phyloP scores from a whole-genome alignment of 2,888 invertebrate genomes.

The Loripinus fragilis region DNA sequence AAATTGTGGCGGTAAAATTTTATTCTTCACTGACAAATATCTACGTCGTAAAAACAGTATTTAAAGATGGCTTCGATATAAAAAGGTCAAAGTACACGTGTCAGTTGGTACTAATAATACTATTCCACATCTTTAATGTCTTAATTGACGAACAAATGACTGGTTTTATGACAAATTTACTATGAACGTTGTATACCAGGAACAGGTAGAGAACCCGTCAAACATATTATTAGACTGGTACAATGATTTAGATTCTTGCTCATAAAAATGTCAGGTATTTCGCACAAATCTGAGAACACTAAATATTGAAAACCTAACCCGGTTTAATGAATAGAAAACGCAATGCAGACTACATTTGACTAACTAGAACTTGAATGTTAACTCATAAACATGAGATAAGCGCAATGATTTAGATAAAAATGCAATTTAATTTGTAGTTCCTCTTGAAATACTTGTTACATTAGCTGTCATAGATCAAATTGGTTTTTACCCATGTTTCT shows the following conservation, averaged over 20 bases:
- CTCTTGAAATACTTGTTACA: constrained; percentile 14
- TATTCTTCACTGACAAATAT: neutral
- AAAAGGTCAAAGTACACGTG: neutral
- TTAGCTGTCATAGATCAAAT: constrained; percentile 9
- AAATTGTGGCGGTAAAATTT: neutral
- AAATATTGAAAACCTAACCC: neutral
- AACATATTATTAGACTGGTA: constrained; percentile 20
- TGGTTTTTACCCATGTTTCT: neutral
- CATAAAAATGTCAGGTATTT: constrained; percentile 22
- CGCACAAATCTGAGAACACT: constrained; percentile 12
- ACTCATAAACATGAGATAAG: constrained; percentile 15
- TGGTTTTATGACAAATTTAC: constrained; percentile 14
- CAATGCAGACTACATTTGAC: neutral
- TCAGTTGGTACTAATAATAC: constrained; percentile 18
- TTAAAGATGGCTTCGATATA: neutral
- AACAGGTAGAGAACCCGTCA: constrained; percentile 1
- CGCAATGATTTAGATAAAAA: constrained; percentile 11
- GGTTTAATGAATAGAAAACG: neutral
- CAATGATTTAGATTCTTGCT: neutral
- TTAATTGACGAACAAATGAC: constrained; percentile 16
- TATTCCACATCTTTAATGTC: constrained; percentile 3
- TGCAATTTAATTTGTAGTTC: constrained; percentile 7
- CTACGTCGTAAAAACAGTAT: neutral
- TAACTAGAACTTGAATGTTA: constrained; percentile 15
- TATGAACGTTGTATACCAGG: neutral